These are phyloP conservation scores for Linhomoeus sp. DNA, from an alignment of 2,888 invertebrate species.

Conservation along the genomic window DNA sequence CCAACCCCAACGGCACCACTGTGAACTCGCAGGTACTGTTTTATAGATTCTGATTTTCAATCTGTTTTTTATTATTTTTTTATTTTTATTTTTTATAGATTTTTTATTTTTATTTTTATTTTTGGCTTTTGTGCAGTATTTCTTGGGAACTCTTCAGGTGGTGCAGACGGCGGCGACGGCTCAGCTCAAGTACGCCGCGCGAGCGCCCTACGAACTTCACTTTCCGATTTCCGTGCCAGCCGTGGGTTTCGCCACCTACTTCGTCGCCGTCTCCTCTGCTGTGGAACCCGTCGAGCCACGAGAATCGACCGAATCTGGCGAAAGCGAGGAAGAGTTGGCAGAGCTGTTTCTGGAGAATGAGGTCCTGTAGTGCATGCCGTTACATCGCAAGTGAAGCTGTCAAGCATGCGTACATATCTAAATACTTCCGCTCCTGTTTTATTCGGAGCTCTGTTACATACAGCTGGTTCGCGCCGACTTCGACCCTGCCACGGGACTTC, in stretches of 20 bases:
- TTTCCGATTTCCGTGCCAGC: slow-evolving; percentile 9
- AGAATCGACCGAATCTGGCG: too few species aligned
- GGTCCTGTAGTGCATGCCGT: too few species aligned
- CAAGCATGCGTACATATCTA: too few species aligned
- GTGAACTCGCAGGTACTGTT: slow-evolving; percentile 7
- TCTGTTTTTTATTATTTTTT: not conserved
- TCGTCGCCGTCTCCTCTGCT: slow-evolving; percentile 1
- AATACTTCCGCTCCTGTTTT: too few species aligned
- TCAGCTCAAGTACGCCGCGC: too few species aligned
- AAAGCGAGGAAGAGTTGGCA: too few species aligned
- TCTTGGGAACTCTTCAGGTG: not conserved
- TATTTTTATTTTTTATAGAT: not conserved
- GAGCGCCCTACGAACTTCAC: slow-evolving; percentile 9
- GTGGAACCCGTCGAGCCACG: too few species aligned
- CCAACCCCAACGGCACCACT: slow-evolving; percentile 5
- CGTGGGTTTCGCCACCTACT: slow-evolving; percentile 14
- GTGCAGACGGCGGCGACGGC: too few species aligned
- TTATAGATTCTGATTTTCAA: not conserved
- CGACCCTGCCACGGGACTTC: slow-evolving; percentile 35
- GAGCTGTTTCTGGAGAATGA: too few species aligned
- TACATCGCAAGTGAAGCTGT: too few species aligned
- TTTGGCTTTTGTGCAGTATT: not conserved
- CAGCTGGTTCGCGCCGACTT: too few species aligned
- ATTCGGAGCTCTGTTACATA: too few species aligned
- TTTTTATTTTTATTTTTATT: not conserved